phyloP scores from a whole-genome alignment of 2,113 vertebrate species.

The Caranx ignobilis region DNA sequence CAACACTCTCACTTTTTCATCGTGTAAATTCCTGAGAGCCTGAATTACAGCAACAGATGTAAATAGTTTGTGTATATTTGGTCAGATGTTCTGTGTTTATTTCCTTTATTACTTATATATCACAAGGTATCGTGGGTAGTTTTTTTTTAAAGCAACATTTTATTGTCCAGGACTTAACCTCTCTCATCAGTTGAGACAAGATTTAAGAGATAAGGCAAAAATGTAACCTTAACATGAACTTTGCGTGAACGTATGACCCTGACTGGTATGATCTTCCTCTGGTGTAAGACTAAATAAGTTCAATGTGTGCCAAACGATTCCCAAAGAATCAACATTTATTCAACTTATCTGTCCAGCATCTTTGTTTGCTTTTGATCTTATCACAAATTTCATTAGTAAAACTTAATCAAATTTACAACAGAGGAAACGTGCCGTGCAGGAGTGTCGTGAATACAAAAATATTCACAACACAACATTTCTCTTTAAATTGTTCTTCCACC shows the following conservation, averaged over 20 bases:
- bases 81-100: slow-evolving; percentile 65
- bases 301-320: slow-evolving; percentile 75
- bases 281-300: slow-evolving; percentile 75
- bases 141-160: slow-evolving; percentile 56
- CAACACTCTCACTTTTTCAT: slow-evolving; percentile 64
- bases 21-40: slow-evolving; percentile 39
- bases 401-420: slow-evolving; percentile 67
- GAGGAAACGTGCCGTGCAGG: slow-evolving; percentile 35
- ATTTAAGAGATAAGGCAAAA: slow-evolving; percentile 82
- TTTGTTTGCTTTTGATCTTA: slow-evolving; percentile 81
- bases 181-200: slow-evolving; percentile 74
- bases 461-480: slow-evolving; percentile 2
- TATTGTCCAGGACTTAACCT: slow-evolving; percentile 73
- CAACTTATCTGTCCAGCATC: slow-evolving; percentile 73
- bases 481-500: slow-evolving; percentile 6
- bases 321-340: slow-evolving; percentile 77
- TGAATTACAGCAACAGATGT: slow-evolving; percentile 66
- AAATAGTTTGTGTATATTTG: slow-evolving; percentile 63
- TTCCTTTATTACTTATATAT: slow-evolving; percentile 61
- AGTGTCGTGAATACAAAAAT: slow-evolving; percentile 1
- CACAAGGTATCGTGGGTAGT: slow-evolving; percentile 35
- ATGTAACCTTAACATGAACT: slow-evolving; percentile 84
- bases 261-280: slow-evolving; percentile 66
- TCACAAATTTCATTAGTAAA: slow-evolving; percentile 78
- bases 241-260: slow-evolving; percentile 75